Conservation (phyloP, 2,888 invertebrate species). For the Rhingia rostrata region DNA sequence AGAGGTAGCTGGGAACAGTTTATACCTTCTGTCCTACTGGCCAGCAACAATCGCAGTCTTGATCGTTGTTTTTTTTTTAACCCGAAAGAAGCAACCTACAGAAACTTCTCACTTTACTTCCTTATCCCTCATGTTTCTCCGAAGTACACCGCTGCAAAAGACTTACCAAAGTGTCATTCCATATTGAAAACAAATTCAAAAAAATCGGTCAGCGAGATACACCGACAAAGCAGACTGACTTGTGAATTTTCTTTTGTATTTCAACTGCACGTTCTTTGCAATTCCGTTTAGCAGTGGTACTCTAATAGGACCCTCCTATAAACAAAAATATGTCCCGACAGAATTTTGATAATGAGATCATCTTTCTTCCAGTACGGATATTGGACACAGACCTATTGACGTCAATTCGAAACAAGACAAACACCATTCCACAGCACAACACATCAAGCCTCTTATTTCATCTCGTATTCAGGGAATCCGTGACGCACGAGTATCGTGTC, state of each 20-base stretch:
- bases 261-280: neutral
- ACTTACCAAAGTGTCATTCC: no score
- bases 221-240: neutral
- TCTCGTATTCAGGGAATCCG: constrained; percentile 47
- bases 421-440: neutral
- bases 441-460: neutral
- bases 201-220: no score
- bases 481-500: constrained; percentile 28
- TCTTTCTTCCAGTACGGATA: neutral
- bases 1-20: no score
- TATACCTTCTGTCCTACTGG: no score
- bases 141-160: no score
- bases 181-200: no score
- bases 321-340: constrained; percentile 4
- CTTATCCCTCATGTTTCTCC: no score
- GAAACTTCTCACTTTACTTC: no score
- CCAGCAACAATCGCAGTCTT: no score
- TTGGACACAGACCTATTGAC: constrained; percentile 30
- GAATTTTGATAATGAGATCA: constrained; percentile 27
- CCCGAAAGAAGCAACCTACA: no score
- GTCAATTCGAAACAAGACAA: constrained; percentile 25
- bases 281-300: neutral
- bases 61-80: no score
- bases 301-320: neutral
- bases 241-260: no score